Conservation (phyloP, 2,113 vertebrate species). For the Polyodon spathula region DNA sequence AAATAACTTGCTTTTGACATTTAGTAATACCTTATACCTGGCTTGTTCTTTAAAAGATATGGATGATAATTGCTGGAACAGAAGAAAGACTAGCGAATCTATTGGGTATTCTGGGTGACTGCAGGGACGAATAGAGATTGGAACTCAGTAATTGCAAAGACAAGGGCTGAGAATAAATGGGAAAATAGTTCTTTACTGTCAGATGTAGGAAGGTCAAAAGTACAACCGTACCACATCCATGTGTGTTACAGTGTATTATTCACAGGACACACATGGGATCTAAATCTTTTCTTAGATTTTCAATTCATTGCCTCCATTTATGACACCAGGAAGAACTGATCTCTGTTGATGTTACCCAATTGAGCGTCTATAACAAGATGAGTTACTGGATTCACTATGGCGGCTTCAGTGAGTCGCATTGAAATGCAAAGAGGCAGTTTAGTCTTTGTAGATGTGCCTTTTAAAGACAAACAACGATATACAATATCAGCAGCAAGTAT, state of each 20-base stretch:
- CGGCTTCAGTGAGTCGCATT: conserved; percentile 39
- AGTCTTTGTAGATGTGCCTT: conserved; percentile 9
- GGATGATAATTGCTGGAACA: conserved; percentile 59
- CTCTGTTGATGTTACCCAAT: conserved; percentile 32
- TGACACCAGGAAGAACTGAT: conserved; percentile 49
- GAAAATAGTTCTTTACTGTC: conserved; percentile 51
- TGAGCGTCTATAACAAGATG: conserved; percentile 41
- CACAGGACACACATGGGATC: conserved; percentile 50
- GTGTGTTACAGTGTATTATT: conserved; percentile 52
- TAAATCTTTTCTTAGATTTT: conserved; percentile 57
- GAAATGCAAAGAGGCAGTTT: conserved; percentile 36
- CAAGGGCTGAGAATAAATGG: conserved; percentile 59
- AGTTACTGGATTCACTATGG: conserved; percentile 42
- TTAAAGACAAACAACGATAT: too few relatives aligned
- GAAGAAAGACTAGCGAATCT: conserved; percentile 56
- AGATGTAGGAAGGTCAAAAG: conserved; percentile 61
- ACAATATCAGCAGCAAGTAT: too few relatives aligned
- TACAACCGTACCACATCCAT: conserved; percentile 55
- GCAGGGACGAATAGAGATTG: conserved; percentile 59
- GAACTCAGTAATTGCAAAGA: conserved; percentile 67
- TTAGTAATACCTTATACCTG: conserved; percentile 63
- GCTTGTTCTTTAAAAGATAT: conserved; percentile 62
- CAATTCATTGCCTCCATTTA: conserved; percentile 41
- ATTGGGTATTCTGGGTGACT: conserved; percentile 64
- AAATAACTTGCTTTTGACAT: conserved; percentile 67